phyloP scores from a whole-genome alignment of 2,888 invertebrate species.

The Trachelus troglodyta region DNA sequence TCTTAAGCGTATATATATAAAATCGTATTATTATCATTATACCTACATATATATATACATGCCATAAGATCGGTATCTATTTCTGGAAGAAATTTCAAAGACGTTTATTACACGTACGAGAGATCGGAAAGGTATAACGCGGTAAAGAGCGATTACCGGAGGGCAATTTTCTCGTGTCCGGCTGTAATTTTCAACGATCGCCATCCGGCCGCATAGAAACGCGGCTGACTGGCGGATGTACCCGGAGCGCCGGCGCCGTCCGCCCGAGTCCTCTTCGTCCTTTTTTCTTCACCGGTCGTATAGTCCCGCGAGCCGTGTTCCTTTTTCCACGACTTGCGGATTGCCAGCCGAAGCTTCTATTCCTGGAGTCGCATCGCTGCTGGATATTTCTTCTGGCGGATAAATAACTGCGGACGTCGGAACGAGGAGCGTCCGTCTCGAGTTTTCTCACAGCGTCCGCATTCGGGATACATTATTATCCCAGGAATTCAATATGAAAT shows the following conservation, averaged over 20 bases:
- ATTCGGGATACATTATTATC: background rate
- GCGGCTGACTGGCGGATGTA: slow-evolving; percentile 10
- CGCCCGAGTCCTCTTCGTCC: slow-evolving; percentile 39
- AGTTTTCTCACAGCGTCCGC: too few relatives aligned
- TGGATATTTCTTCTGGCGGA: background rate
- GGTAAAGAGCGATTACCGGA: slow-evolving; percentile 12
- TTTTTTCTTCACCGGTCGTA: slow-evolving; percentile 31
- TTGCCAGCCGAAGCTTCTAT: slow-evolving; percentile 17
- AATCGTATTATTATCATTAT: too few relatives aligned
- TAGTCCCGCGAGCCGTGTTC: slow-evolving; percentile 11
- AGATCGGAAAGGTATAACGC: slow-evolving; percentile 1
- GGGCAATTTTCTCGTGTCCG: slow-evolving; percentile 52
- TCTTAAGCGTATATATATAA: background rate
- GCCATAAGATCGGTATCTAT: background rate
- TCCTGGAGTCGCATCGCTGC: slow-evolving; percentile 20
- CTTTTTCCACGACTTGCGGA: background rate
- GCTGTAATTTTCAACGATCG: slow-evolving; percentile 46
- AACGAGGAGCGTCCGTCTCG: background rate
- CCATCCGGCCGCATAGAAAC: slow-evolving; percentile 5
- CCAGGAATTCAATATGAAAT: background rate
- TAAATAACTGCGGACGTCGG: background rate
- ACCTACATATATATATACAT: too few relatives aligned
- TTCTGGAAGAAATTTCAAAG: background rate
- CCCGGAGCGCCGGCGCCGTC: slow-evolving; percentile 52
- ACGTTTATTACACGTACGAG: background rate